These are phyloP conservation scores for Myotis brandtii DNA, from an alignment of 2,113 vertebrate species.

Conservation along the genomic window DNA sequence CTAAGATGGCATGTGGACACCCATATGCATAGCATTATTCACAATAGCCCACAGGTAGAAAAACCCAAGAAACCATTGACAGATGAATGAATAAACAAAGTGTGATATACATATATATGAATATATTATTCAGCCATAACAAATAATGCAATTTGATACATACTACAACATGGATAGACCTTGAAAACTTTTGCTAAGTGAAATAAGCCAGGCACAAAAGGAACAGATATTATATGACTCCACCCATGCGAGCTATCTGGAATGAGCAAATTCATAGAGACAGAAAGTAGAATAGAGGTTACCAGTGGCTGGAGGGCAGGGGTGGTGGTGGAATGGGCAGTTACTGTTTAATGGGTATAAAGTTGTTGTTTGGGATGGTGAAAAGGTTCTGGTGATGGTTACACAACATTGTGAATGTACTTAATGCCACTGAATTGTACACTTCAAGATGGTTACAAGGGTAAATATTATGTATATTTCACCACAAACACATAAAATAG, in stretches of 20 bases:
- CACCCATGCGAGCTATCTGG: not conserved
- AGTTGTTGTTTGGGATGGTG: not conserved
- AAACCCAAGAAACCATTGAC: not conserved
- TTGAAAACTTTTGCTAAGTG: not conserved
- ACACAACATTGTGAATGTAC: not conserved
- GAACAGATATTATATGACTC: not conserved
- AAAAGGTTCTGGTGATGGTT: not conserved
- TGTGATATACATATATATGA: not conserved
- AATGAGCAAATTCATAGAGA: not conserved
- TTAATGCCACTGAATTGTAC: not conserved
- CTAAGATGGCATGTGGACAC: not conserved
- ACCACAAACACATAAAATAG: not conserved
- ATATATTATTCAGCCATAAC: not conserved
- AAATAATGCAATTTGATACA: not conserved
- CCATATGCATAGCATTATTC: not conserved
- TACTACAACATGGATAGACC: not conserved
- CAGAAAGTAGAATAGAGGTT: not conserved
- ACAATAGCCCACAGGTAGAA: not conserved
- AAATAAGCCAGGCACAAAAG: not conserved
- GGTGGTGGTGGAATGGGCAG: not conserved
- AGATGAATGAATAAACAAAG: not conserved
- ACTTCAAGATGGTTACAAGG: not conserved
- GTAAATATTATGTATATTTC: not conserved
- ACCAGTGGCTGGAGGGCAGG: not conserved
- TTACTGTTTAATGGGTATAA: not conserved